A percentile compares a stretch with the other conserved stretches of the same genome.
These are phyloP conservation scores for Torymus aiolomorphi DNA, from an alignment of 2,888 invertebrate genomes.

Conservation along the genomic window DNA sequence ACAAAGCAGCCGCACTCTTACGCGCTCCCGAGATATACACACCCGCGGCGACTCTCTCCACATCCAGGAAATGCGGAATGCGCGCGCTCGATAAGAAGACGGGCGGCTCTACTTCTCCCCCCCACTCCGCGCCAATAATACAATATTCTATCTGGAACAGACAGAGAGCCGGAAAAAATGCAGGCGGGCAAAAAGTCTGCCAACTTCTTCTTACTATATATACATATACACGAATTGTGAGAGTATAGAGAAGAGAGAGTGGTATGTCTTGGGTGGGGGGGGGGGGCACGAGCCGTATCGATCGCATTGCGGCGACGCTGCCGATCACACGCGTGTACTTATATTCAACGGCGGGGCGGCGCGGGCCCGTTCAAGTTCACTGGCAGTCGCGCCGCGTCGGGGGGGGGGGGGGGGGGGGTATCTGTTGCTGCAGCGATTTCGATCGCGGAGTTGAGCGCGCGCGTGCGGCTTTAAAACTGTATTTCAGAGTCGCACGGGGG, in stretches of 20 bases:
- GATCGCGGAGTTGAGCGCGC: too few relatives aligned
- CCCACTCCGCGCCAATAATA: not conserved
- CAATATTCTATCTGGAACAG: not conserved
- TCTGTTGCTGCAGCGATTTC: too few relatives aligned
- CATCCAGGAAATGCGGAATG: constrained; percentile 63
- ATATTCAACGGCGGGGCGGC: not conserved
- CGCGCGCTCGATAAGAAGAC: not conserved
- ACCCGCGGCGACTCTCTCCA: constrained; percentile 37
- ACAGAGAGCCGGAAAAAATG: not conserved
- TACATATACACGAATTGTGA: too few relatives aligned
- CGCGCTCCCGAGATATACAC: constrained; percentile 49
- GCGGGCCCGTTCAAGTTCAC: too few relatives aligned
- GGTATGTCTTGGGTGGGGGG: too few relatives aligned
- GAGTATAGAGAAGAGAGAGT: too few relatives aligned
- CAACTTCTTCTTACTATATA: too few relatives aligned
- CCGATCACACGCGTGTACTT: constrained; percentile 4
- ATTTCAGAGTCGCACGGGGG: too few relatives aligned
- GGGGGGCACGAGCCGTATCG: not conserved
- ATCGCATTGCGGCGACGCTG: constrained; percentile 14
- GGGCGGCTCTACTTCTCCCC: too few relatives aligned
- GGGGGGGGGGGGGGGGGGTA: too few relatives aligned
- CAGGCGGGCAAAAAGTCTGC: not conserved
- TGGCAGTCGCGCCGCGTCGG: too few relatives aligned
- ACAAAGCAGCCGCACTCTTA: not conserved
- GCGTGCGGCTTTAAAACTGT: too few relatives aligned